Base-by-base conservation (phyloP, 2,888 invertebrate genomes). In the Conomelus anceps region DNA sequence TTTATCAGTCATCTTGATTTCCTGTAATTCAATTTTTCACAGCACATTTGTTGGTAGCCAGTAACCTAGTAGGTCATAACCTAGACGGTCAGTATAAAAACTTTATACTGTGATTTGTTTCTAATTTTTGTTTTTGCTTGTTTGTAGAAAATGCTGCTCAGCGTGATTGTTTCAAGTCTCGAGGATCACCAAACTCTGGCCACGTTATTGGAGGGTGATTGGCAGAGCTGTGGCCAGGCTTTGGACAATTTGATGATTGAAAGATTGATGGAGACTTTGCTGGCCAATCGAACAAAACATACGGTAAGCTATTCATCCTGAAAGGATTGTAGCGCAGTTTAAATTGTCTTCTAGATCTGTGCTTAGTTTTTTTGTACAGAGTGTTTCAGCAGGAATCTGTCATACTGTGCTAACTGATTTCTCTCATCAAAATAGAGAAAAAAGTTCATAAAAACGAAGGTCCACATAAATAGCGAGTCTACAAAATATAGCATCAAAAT, bases 171-270 rank as follows among this genome's bases (percentile, higher is more conserved):
- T 90, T 94, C 94, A 29, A 95, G 95, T 92, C 93, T 96, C 85
- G 95, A 95, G 92, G 95, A 95, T 92, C 94, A 95, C 91, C 93
- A 93, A 29, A 95, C 95, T 91, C 94, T 95, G 17, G 94, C 95
- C 0, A 93, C 94, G 0, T 92, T 95, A 84, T 93, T 95, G 7
- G 95, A 95, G 3, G 94, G 94, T 91, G 93, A 93, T 87, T 91
- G 92, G 84, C 90, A 91, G 17, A 92, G 92, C 6, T 93, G 93
- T 89, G 84, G 23, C 22, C 89, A 89, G 24, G 90, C 90, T 24
- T 89, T 90, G 9, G 92, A 86, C 4, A 26, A 7, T 22, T 91
- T 92, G 34, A 92, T 95, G 84, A 94, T 94, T 0, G 93, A 94
- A 90, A 93, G 93, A 22, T 92, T 95, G 20, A 95, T 95, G 94